phyloP scores from a whole-genome alignment of 2,113 vertebrate genomes.

The Emydocephalus ijimae region DNA sequence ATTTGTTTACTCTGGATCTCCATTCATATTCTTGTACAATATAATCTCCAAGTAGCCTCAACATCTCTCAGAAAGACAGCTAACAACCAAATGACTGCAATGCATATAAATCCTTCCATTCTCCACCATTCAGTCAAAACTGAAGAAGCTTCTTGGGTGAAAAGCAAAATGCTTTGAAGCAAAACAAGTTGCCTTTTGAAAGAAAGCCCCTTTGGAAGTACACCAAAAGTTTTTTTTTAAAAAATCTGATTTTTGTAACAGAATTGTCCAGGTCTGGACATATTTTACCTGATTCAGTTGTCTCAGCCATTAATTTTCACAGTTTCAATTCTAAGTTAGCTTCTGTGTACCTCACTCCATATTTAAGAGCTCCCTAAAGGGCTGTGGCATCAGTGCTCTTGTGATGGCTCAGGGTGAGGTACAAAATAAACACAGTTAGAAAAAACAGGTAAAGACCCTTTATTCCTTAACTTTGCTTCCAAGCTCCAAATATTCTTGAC shows the following conservation, averaged over 20 bases:
- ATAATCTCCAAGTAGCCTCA: neutral
- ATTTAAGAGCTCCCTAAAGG: neutral
- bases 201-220: neutral
- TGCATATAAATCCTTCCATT: neutral
- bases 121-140: neutral
- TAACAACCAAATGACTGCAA: neutral
- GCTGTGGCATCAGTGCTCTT: too few relatives aligned
- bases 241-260: neutral
- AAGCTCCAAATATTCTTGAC: too few relatives aligned
- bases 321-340: neutral
- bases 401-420: too few relatives aligned
- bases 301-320: neutral
- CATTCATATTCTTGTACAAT: neutral
- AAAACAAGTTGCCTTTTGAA: neutral
- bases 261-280: neutral
- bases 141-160: neutral
- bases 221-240: neutral
- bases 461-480: too few relatives aligned
- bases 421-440: too few relatives aligned
- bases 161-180: neutral
- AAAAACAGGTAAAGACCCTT: too few relatives aligned
- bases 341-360: too few relatives aligned
- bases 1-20: neutral
- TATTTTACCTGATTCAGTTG: neutral
- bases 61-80: neutral